Evolutionary conservation across 2,888 invertebrate genomes (phyloP).

Genomic region (Fragum sueziense): DNA sequence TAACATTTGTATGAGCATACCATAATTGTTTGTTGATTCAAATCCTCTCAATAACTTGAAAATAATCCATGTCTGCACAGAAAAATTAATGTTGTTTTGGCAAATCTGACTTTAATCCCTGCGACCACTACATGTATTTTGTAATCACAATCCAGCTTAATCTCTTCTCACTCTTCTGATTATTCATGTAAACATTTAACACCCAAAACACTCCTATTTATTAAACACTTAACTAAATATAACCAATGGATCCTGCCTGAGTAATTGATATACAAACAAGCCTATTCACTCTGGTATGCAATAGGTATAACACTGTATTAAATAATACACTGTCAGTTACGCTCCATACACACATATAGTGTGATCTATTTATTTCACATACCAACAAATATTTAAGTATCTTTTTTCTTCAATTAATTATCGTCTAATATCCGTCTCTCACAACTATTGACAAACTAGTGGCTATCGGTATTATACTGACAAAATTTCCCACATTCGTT

Average conservation of each 20-base stretch:
- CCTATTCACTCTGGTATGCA: slow-evolving; percentile 14
- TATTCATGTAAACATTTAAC: slow-evolving; percentile 9
- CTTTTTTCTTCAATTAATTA: too few species aligned
- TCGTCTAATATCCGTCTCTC: too few species aligned
- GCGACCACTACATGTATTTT: background rate
- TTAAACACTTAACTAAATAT: slow-evolving; percentile 20
- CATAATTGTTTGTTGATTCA: background rate
- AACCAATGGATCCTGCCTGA: slow-evolving; percentile 16
- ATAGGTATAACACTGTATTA: slow-evolving; percentile 5
- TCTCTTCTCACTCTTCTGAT: slow-evolving; percentile 14
- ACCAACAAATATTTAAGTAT: background rate
- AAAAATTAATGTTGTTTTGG: background rate
- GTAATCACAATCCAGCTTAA: background rate
- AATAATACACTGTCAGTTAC: background rate
- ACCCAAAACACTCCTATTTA: slow-evolving; percentile 22
- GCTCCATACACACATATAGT: background rate
- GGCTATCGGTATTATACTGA: too few species aligned
- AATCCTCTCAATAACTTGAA: slow-evolving; percentile 3
- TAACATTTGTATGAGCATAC: background rate
- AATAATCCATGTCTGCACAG: slow-evolving; percentile 6
- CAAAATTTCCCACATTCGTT: too few species aligned
- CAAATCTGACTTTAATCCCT: background rate
- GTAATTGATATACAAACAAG: slow-evolving; percentile 18
- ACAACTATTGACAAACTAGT: too few species aligned
- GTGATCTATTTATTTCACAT: background rate